These are phyloP conservation scores for Stictocephala bisonia DNA, from an alignment of 2,888 invertebrate genomes.

Conservation along the genomic window DNA sequence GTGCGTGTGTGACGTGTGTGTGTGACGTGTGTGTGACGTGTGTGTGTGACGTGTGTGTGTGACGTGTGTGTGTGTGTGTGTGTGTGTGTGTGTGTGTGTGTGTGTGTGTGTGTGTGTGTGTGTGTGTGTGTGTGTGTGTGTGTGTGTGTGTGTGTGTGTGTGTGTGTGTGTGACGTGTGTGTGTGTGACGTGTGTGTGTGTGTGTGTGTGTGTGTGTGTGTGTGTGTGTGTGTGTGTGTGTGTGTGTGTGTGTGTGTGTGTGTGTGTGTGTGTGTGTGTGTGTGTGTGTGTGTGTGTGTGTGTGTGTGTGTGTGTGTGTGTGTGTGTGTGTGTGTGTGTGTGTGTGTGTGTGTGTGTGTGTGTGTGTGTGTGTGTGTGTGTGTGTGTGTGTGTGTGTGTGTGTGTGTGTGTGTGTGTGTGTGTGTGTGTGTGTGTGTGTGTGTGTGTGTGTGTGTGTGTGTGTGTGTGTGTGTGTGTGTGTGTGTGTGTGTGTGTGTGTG, in stretches of 20 bases:
- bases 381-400: background rate
- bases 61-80: background rate
- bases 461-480: background rate
- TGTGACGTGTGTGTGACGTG: too few relatives aligned
- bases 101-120: background rate
- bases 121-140: background rate
- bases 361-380: background rate
- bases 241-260: background rate
- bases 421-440: background rate
- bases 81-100: slow-evolving; percentile 21
- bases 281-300: background rate
- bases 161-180: background rate
- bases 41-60: background rate
- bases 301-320: background rate
- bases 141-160: background rate
- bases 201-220: background rate
- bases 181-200: too few relatives aligned
- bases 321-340: background rate
- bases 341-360: background rate
- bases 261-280: background rate
- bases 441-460: background rate
- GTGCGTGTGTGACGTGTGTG: too few relatives aligned
- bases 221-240: background rate
- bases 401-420: background rate
- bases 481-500: background rate